Evolutionary conservation across 1,140 invertebrate species (phyloP), one percentile per base, ranked within the genome.

Genomic region (Cepaea nemoralis): DNA sequence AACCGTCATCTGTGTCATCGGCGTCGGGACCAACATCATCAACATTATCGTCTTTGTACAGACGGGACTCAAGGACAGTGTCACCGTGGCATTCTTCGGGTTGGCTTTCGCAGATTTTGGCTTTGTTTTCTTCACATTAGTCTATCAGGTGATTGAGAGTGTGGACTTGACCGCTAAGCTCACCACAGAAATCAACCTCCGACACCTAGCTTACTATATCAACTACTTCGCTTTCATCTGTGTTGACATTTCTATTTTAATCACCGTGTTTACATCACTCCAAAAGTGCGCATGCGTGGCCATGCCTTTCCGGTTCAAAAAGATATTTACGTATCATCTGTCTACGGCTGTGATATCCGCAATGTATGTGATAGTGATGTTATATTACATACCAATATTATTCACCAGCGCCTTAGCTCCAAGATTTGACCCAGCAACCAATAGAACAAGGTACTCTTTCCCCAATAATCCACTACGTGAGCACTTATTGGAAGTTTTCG

Each of bases 281-380:
- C 69, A 71, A 37, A 71, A 71, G 24, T 71, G 69, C n/a, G 37
- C 37, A 24, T 71, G 69, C 37, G 69, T 71, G 14, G 69, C 40
- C 1, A 24, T 71, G 2, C 69, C 69, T 10, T 33, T 71, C 22
- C 14, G 24, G 37, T 39, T 71, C 31, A 71, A 71, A 27, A 6
- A 39, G 10, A 22, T 71, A 0, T 71, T 71, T 22, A 71, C 69
- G 14, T 14, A 22, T 2, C n/a, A 5, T 24, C 37, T 24, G 5
- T 24, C 69, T 39, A 24, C 31, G 24, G 22, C 40, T 40, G 19
- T 63, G n/a, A 27, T 77, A 33, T 0, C 19, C 24, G 24, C 27
- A 19, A 77, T 63, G 0, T 63, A 37, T 27, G 14, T 27, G 10
- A 55, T 63, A 3, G 10, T 37, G 3, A 22, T 50, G 0, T 16